Evolutionary conservation across 2,888 invertebrate species (phyloP).

Genomic region (Polyploca ridens): DNA sequence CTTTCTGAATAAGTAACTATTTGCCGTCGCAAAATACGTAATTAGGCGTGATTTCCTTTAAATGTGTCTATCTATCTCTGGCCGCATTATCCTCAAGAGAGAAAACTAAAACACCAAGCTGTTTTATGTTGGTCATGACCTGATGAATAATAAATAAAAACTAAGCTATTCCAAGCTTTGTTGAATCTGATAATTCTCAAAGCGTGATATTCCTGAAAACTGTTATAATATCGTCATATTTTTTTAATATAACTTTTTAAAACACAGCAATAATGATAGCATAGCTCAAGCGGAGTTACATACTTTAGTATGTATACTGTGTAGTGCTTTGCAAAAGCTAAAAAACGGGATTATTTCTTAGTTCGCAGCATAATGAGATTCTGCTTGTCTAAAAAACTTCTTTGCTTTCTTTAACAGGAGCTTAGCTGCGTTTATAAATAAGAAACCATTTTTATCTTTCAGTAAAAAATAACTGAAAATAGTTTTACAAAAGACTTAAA

Average conservation of each 20-base stretch:
- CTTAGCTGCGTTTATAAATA: not conserved
- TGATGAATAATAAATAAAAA: no score
- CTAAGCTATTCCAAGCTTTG: no score
- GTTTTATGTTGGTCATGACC: not conserved
- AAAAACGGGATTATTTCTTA: not conserved
- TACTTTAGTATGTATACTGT: no score
- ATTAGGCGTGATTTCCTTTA: conserved; percentile 53
- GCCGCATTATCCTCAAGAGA: not conserved
- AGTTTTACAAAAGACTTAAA: no score
- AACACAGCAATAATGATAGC: no score
- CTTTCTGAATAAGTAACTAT: conserved; percentile 63
- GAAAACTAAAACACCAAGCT: not conserved
- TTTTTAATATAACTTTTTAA: no score
- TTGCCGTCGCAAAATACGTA: conserved; percentile 53
- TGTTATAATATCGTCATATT: no score
- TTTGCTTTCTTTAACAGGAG: not conserved
- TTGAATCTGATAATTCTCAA: no score
- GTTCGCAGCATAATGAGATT: not conserved
- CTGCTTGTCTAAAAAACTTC: not conserved
- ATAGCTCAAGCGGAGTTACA: no score
- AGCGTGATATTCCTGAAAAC: no score
- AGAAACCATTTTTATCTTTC: not conserved
- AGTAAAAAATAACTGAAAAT: no score
- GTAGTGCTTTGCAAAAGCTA: not conserved
- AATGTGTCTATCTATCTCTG: conserved; percentile 28